Conservation (phyloP, 2,888 invertebrate genomes). For the Mamestra brassicae region DNA sequence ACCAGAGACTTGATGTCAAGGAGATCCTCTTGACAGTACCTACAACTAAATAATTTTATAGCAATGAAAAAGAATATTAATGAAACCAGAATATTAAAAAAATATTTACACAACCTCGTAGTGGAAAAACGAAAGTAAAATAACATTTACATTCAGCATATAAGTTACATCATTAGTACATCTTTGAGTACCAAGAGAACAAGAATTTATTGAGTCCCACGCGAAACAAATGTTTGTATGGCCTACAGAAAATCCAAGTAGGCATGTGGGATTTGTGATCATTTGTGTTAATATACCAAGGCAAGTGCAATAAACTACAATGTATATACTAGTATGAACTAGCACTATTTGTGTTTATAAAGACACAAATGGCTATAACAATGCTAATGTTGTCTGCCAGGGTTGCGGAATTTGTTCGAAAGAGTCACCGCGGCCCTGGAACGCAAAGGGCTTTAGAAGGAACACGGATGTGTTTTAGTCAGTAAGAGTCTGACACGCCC, state of each 20-base stretch:
- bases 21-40: no score
- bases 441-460: no score
- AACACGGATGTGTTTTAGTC: no score
- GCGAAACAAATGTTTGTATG: not conserved
- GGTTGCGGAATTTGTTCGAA: no score
- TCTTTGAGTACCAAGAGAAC: not conserved
- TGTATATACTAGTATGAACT: no score
- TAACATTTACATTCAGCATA: conserved; percentile 25
- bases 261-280: not conserved
- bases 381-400: no score
- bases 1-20: no score
- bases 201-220: not conserved
- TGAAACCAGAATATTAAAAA: not conserved
- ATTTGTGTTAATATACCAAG: not conserved
- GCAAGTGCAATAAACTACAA: not conserved
- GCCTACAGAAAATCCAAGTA: not conserved
- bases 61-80: not conserved
- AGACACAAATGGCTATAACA: no score
- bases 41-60: not conserved
- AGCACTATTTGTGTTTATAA: no score
- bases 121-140: conserved; percentile 3
- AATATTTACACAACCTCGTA: conserved; percentile 4
- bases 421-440: no score
- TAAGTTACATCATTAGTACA: conserved; percentile 38
- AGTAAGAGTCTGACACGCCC: no score